phyloP scores from a whole-genome alignment of 2,113 vertebrate species.

The Syrrhaptes paradoxus region DNA sequence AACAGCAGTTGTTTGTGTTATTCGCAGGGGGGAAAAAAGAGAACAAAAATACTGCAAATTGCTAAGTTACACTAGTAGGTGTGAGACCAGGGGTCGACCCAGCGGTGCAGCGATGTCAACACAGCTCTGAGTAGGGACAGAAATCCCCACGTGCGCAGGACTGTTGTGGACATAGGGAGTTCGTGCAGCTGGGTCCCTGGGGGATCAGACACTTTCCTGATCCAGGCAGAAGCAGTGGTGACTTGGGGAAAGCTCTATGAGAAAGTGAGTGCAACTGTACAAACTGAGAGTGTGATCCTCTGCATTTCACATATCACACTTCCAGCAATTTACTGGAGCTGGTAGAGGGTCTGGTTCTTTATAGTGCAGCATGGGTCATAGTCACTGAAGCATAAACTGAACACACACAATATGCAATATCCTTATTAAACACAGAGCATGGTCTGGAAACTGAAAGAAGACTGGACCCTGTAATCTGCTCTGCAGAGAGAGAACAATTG shows the following conservation, averaged over 20 bases:
- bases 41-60: neutral
- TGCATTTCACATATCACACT: neutral
- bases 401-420: neutral
- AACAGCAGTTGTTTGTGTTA: neutral
- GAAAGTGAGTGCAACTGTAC: neutral
- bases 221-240: neutral
- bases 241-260: neutral
- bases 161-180: rapidly evolving
- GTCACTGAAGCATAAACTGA: neutral
- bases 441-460: neutral
- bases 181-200: neutral
- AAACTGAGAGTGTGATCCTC: neutral
- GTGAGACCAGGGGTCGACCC: neutral
- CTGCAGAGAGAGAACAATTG: neutral
- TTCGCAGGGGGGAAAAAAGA: neutral
- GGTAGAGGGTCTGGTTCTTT: neutral
- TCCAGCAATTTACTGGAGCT: neutral
- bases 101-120: neutral
- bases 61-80: neutral
- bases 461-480: neutral
- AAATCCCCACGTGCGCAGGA: rapidly evolving
- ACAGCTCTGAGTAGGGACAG: neutral
- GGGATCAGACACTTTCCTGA: neutral
- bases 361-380: neutral
- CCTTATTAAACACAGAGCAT: neutral